Evolutionary conservation across 2,888 invertebrate genomes (phyloP), one percentile per base, ranked within the genome.

Genomic region (Xanthorhoe spadicearia): DNA sequence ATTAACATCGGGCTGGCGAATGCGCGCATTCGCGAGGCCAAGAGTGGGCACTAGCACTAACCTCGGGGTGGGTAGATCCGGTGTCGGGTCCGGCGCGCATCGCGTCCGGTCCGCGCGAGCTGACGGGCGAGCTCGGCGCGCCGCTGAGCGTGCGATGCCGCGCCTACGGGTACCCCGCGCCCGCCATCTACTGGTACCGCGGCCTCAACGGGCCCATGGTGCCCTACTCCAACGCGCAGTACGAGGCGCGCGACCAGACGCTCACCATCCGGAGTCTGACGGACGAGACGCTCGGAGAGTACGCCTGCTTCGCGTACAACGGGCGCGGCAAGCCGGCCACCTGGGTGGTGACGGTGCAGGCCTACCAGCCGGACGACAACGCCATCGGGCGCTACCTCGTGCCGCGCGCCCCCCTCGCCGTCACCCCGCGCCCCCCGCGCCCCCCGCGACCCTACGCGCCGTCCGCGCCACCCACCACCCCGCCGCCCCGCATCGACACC

Each of bases 231-330:
- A 95, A 95, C 69, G 90, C 94, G 15, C 89, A 94, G 60, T 97
- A 95, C 83, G 96, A 97, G 82, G 96, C 96, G 70, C 94, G 95
- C 68, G 97, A 96, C 77, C 95, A 95, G 85, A 95, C 96, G 1
- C 93, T 99, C 53, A 93, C 95, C 67, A 97, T 99, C 79, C 93
- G 95, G 60, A 91, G 94, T 0, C 95, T 98, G 13, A 94, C 95
- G 43, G 79, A 96, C 18, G 94, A 95, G 6, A 96, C 96, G 78
- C 94, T 97, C 60, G 98, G 98, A 4, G 94, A 96, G 57, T 99
- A 99, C 89, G 96, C 96, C 6, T 99, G 99, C 82, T 96, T 97
- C 80, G 98, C 97, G 4, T 98, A 96, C 87, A 98, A 98, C 82
- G 97, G 97, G 1, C 83, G 95, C 8, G 96, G 95, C 10, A 95